Evolutionary conservation across 1,140 invertebrate genomes (phyloP).

Genomic region (Zophobas morio): DNA sequence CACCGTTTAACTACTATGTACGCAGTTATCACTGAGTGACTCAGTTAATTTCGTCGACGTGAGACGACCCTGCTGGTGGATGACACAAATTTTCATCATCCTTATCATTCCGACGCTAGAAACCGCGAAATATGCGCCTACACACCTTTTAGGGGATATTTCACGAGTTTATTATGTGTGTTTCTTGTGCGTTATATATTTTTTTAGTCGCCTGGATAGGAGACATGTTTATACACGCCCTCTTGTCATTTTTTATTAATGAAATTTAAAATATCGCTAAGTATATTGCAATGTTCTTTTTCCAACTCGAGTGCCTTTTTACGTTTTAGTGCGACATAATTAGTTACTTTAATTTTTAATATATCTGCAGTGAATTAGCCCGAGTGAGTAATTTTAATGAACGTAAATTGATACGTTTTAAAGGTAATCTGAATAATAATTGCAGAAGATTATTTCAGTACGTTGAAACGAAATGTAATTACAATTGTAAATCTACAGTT

Average conservation of each 20-base stretch:
- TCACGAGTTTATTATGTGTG: conserved; percentile 24
- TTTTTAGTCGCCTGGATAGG: not conserved
- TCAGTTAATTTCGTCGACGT: conserved; percentile 36
- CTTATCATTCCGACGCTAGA: conserved; percentile 39
- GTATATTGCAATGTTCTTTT: not conserved
- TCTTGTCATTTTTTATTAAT: conserved; percentile 4
- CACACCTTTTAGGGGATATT: conserved; percentile 30
- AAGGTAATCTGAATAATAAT: too few species aligned
- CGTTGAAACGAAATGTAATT: too few species aligned
- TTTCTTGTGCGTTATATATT: not conserved
- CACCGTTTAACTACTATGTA: conserved; percentile 24
- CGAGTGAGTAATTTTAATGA: too few species aligned
- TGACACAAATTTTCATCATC: conserved; percentile 39
- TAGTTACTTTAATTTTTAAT: too few species aligned
- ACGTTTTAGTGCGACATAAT: too few species aligned
- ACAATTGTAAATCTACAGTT: too few species aligned
- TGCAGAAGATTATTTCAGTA: too few species aligned
- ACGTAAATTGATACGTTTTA: too few species aligned
- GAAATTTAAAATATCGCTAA: not conserved
- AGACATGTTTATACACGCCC: not conserved
- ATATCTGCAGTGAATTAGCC: too few species aligned
- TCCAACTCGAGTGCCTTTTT: not conserved
- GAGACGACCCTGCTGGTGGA: conserved; percentile 33
- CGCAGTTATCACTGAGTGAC: conserved; percentile 41
- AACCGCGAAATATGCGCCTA: conserved; percentile 32